Evolutionary conservation across 2,113 vertebrate genomes (phyloP), one percentile per base, ranked within the genome.

Genomic region (Amblyornis subalaris): DNA sequence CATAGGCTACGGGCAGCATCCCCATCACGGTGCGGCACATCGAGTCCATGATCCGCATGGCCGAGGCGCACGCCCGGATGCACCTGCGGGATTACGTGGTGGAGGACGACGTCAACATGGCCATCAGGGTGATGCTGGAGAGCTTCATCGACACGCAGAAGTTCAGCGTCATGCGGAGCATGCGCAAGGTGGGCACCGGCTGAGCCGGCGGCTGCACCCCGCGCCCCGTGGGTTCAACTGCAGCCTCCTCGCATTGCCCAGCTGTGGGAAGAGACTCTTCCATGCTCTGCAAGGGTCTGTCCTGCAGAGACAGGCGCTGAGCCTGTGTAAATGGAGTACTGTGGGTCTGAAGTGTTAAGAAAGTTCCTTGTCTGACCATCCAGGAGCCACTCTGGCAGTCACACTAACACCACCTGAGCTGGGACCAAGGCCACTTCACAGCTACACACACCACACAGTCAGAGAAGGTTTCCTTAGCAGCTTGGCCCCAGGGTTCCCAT

Each of bases 111-210:
- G 99, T 99, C 55, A 99, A 99, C 98, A 99, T 99, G 99, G 99
- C 99, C 91, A 99, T 99, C 96, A 96, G 99, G 4, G 99, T 99
- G 67, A 99, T 99, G 99, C 98, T 99, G 90, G 99, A 99, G 97
- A 99, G 99, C 96, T 99, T 99, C 97, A 99, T 99, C 2, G 99
- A 99, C 97, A 99, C 99, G 0, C 99, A 99, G 98, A 99, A 99
- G 98, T 99, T 99, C 97, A 99, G 99, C 0, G 98, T 99, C 83
- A 99, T 99, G 99, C 98, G 99, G 87, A 98, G 98, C 97, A 99
- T 99, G 99, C 98, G 99, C 76, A 99, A 99, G 99, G 99, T 99
- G 62, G 26, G 96, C 51, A 3, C 54, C 0, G 0, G 2, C 65
- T 14, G 44, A 8, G 58, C 50, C 55, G 14, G 18, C 1, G 17